Evolutionary conservation across 92 coral and sea anemone genomes (phyloP), one percentile per base, ranked within the genome.

Genomic region (Epizoanthus rinbou): DNA sequence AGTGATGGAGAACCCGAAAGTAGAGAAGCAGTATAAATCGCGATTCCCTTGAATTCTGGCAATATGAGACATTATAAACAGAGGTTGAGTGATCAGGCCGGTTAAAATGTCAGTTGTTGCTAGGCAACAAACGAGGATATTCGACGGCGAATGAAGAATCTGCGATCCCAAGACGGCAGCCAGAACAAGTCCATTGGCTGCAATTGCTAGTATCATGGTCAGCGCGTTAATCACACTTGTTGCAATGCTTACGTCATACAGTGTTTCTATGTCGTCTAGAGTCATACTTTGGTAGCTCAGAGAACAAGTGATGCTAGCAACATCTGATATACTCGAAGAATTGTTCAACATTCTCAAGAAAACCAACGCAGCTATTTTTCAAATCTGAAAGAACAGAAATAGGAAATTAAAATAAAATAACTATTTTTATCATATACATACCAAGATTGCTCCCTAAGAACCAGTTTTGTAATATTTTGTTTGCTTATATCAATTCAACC

Each of bases 251-350:
- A 78, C 82, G 63, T 21, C 82, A 23, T 63, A 60, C 7, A 78
- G 82, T 63, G 71, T 78, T 1, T 78, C 19, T 23, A 78, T 59
- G 21, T 78, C 82, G 19, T 21, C 71, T 19, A 43, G 2, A 6
- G 71, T 78, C 71, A 78, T 78, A 63, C 82, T 78, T 24, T 78
- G 82, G 66, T 78, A 78, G 23, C 82, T 7, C 11, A 78, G 71
- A 31, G 15, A 78, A 59, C 82, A 78, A 19, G 82, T 2, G 19
- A 78, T 62, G 39, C 17, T 56, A 25, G 43, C 72, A 14, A 22
- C 59, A 0, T 8, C 37, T 37, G 31, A 14, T 6, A 33, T 56
- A 47, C 58, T 78, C 17, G 82, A 60, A 60, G 82, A 60, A 66
- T 78, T 78, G 22, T 62, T 62, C 70, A 57, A 78, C 82, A 78